These are phyloP conservation scores for Machimus rusticus DNA, from an alignment of 2,888 invertebrate genomes.

Conservation along the genomic window DNA sequence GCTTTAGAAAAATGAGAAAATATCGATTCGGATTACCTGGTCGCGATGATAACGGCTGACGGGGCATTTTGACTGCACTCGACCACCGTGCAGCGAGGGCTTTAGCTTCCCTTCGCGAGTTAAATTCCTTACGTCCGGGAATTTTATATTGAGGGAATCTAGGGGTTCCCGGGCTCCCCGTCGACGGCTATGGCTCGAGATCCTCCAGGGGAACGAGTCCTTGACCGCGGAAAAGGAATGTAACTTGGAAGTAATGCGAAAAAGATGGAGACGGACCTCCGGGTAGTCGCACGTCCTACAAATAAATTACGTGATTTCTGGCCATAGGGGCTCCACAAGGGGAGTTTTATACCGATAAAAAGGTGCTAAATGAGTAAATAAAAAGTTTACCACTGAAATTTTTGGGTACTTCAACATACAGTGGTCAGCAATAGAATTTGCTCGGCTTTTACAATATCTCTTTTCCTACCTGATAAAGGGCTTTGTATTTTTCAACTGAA, in stretches of 20 bases:
- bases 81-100: not conserved
- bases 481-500: not conserved
- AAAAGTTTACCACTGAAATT: not conserved
- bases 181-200: not conserved
- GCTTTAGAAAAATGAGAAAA: conserved; percentile 12
- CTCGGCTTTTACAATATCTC: not conserved
- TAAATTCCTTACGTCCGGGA: not conserved
- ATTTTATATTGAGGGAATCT: not conserved
- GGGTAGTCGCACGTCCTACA: not conserved
- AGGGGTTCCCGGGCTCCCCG: not conserved
- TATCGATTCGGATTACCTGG: conserved; percentile 24
- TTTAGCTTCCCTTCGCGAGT: too few species aligned
- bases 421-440: not conserved
- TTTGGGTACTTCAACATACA: not conserved
- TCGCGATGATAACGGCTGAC: not conserved
- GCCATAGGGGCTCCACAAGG: not conserved
- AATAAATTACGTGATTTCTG: not conserved
- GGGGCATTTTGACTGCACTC: not conserved
- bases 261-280: not conserved
- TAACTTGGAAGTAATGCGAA: not conserved
- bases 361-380: not conserved
- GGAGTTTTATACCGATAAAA: not conserved
- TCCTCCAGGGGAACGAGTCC: not conserved
- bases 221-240: not conserved
- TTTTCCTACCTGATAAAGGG: not conserved